Evolutionary conservation across 2,888 invertebrate species (phyloP).

Genomic region (Drosophila neonasuta): DNA sequence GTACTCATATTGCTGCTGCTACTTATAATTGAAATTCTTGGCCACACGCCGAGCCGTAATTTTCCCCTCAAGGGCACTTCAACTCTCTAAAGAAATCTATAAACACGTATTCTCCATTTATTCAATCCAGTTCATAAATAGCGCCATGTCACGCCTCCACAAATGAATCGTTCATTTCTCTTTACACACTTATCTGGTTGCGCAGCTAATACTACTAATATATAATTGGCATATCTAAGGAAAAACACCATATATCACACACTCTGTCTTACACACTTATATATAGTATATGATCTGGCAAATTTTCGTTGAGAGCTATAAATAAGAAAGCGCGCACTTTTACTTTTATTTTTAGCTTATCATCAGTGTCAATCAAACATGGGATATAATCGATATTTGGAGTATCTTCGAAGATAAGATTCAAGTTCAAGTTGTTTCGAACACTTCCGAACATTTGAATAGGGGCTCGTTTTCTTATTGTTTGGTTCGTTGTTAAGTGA

Average conservation of each 20-base stretch:
- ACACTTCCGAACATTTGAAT: conserved; percentile 26
- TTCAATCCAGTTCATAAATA: background rate
- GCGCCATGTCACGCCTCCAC: background rate
- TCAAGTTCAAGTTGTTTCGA: conserved; percentile 24
- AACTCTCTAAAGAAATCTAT: background rate
- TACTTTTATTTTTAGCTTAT: conserved; percentile 27
- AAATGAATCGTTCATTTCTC: background rate
- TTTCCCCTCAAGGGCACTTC: background rate
- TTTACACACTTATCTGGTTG: background rate
- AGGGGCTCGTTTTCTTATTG: conserved; percentile 24
- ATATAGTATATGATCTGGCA: conserved; percentile 10
- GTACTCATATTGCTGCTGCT: conserved; percentile 2
- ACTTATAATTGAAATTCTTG: background rate
- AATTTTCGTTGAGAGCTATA: conserved; percentile 21
- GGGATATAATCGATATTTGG: conserved; percentile 16
- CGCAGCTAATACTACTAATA: conserved; percentile 6
- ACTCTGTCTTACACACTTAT: background rate
- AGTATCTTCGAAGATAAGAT: conserved; percentile 16
- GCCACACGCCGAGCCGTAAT: background rate
- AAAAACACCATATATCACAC: conserved; percentile 1
- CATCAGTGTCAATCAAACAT: conserved; percentile 36
- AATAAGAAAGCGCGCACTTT: conserved; percentile 23
- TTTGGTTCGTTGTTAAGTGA: conserved; percentile 53
- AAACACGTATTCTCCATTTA: background rate
- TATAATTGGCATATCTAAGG: conserved; percentile 12